These are phyloP conservation scores for Zaprionus africanus DNA, from an alignment of 1,140 invertebrate genomes.

Conservation along the genomic window DNA sequence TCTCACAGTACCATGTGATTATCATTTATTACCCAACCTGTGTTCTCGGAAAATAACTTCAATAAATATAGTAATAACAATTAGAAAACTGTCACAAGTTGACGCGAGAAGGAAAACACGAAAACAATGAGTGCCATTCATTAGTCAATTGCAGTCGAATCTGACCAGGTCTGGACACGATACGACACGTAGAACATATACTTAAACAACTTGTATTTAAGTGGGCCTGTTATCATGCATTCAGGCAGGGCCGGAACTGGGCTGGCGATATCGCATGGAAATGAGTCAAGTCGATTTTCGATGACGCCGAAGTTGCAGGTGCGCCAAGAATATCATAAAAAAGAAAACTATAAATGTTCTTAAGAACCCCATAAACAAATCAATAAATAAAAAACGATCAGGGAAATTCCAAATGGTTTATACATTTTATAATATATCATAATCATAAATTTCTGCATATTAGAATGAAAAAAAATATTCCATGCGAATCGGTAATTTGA, in stretches of 20 bases:
- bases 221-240: slow-evolving; percentile 35
- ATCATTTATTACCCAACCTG: slow-evolving; percentile 34
- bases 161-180: slow-evolving; percentile 43
- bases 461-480: slow-evolving; percentile 18
- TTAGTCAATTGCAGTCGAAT: slow-evolving; percentile 68
- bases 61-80: slow-evolving; percentile 56
- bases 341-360: not conserved
- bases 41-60: slow-evolving; percentile 35
- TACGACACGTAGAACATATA: not conserved
- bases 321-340: not conserved
- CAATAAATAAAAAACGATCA: not conserved
- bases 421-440: not conserved
- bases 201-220: slow-evolving; percentile 16
- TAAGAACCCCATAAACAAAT: not conserved
- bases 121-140: slow-evolving; percentile 68
- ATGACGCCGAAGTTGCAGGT: slow-evolving; percentile 29
- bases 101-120: slow-evolving; percentile 11
- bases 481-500: slow-evolving; percentile 44
- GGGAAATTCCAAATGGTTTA: not conserved
- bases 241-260: slow-evolving; percentile 10
- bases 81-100: slow-evolving; percentile 64
- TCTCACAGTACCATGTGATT: slow-evolving; percentile 31
- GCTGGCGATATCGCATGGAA: slow-evolving; percentile 45
- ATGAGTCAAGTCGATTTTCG: slow-evolving; percentile 58
- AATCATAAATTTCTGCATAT: not conserved